phyloP scores from a whole-genome alignment of 2,797 vertebrate species.

The Perdix hodgsoniae region DNA sequence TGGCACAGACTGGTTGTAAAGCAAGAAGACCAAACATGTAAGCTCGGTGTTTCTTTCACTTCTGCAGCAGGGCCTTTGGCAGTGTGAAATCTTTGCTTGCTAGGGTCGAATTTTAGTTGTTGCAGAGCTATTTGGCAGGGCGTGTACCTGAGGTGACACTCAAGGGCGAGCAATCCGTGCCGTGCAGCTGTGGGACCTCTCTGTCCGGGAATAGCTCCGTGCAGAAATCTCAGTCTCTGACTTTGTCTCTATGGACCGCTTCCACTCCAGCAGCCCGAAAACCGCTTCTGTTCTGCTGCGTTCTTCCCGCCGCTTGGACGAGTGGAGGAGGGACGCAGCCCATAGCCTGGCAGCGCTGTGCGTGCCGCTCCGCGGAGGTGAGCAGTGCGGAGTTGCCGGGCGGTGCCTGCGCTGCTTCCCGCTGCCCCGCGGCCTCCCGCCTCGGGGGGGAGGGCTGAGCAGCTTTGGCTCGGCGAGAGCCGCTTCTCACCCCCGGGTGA shows the following conservation, averaged over 20 bases:
- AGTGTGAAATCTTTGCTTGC: not conserved
- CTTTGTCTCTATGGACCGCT: not conserved
- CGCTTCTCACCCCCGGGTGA: rapidly evolving
- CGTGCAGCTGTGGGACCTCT: not conserved
- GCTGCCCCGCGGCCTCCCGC: not conserved
- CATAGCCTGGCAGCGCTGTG: constrained; percentile 61
- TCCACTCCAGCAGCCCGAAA: not conserved
- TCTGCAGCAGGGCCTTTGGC: not conserved
- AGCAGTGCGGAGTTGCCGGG: too few relatives aligned
- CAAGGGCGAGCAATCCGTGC: not conserved
- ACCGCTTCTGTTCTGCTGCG: not conserved
- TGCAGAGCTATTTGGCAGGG: not conserved
- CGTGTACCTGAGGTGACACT: not conserved
- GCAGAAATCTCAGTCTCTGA: too few relatives aligned
- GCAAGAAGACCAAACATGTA: constrained; percentile 36
- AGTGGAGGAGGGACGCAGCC: not conserved
- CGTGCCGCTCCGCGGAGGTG: not conserved
- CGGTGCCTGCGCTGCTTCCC: not conserved
- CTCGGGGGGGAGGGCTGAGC: not conserved
- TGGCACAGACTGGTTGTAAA: constrained; percentile 44
- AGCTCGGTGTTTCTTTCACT: constrained; percentile 35
- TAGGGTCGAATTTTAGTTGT: not conserved
- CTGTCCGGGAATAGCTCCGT: not conserved
- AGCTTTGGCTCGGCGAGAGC: not conserved
- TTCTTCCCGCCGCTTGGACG: not conserved